Evolutionary conservation across 2,888 invertebrate species (phyloP).

Genomic region (Mesochorus sp.): DNA sequence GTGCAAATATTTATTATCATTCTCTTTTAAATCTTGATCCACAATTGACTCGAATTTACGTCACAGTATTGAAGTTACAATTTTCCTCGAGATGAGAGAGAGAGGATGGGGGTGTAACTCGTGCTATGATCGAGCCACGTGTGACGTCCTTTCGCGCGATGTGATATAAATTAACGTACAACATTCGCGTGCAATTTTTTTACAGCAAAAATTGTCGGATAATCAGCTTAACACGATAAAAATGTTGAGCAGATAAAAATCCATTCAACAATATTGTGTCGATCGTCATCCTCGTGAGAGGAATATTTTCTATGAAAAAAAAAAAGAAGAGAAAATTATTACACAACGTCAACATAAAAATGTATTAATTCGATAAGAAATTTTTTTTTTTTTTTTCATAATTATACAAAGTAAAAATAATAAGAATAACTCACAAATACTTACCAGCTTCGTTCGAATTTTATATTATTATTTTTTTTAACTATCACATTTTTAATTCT

Average conservation of each 20-base stretch:
- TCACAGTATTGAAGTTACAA: conserved; percentile 7
- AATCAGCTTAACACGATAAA: no score
- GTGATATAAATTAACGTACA: conserved; percentile 45
- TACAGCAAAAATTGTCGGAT: no score
- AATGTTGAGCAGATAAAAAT: no score
- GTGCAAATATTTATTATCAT: conserved; percentile 4
- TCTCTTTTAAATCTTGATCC: conserved; percentile 5
- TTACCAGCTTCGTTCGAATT: conserved; percentile 46
- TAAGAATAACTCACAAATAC: conserved; percentile 42
- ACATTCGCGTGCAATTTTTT: no score
- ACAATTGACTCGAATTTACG: conserved; percentile 16
- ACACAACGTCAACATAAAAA: no score
- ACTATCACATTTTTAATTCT: conserved; percentile 10
- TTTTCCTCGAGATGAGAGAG: neutral
- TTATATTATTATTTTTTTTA: neutral
- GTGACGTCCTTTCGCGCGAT: conserved; percentile 40
- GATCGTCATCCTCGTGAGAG: no score
- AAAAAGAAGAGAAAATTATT: no score
- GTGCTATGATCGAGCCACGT: conserved; percentile 33
- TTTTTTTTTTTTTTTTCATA: no score
- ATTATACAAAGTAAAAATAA: neutral
- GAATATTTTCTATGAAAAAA: no score
- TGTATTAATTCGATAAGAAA: no score
- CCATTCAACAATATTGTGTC: no score
- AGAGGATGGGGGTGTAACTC: neutral